Base-by-base conservation (phyloP, 2,113 vertebrate genomes). In the Microtus richardsoni region DNA sequence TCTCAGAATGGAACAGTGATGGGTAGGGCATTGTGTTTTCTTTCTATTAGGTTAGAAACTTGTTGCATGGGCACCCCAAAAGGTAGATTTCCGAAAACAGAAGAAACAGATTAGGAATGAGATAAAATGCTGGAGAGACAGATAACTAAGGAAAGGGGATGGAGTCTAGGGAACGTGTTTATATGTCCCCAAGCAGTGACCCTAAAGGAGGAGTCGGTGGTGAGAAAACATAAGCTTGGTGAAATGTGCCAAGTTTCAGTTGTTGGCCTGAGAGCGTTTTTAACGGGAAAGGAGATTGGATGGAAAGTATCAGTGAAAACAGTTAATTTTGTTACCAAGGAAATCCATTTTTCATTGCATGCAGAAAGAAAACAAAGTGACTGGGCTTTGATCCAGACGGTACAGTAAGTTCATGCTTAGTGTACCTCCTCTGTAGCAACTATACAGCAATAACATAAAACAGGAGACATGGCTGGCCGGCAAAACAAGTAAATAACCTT, bases 361-460 rank as follows among this genome's bases (percentile, higher is more conserved):
- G 47, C 1, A 71, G 78, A 96, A 62, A 82, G 79, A 96, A 96
- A 85, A 49, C 39, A 83, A 95, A 82, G 89, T 47, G 74, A 62
- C 4, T 41, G 54, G 9, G 11, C 36, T 87, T 44, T 91, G 62
- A 58, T 91, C 11, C 88, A 87, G 44, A 58, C n/a, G 21, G 13
- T 68, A 3, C 21, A 62, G 36, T 54, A 68, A 92, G 62, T 62
- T 92, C 33, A 80, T 58, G 10, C 24, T 89, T 78, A 68, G 44
- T 49, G 52, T 0, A 30, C 33, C 3, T 13, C 5, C 26, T 49
- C 54, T 39, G 24, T 11, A 73, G 36, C 66, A 78, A 60, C 68
- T 73, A 33, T 41, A 75, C 5, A 66, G 47, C 52, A 52, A 47
- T 7, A 70, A 85, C 44, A 84, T 28, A 75, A 94, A 96, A 28